These are phyloP conservation scores for Sceloporus tristichus DNA, from an alignment of 2,113 vertebrate genomes.

Conservation along the genomic window DNA sequence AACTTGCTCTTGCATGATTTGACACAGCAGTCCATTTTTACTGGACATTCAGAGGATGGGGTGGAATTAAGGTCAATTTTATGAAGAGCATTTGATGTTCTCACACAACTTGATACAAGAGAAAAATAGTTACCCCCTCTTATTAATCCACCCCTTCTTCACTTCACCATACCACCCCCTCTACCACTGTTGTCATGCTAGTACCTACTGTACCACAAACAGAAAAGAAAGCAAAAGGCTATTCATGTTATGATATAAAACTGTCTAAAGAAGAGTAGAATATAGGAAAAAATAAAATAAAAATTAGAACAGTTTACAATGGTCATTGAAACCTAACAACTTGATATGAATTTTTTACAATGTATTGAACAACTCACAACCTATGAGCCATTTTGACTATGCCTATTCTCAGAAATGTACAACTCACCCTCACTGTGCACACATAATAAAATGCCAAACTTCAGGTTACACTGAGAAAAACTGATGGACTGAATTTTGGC, in stretches of 20 bases:
- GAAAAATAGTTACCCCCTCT: no score
- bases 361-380: background rate
- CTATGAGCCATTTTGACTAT: background rate
- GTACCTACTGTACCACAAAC: background rate
- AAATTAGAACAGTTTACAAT: background rate
- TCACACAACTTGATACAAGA: no score
- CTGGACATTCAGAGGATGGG: no score
- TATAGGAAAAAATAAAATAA: background rate
- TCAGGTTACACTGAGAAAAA: background rate
- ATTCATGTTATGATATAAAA: background rate
- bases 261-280: no score
- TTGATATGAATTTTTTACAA: background rate
- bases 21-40: no score
- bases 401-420: background rate
- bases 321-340: background rate
- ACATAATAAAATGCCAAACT: background rate
- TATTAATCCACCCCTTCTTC: no score
- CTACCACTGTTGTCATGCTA: background rate
- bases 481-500: no score
- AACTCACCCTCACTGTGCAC: background rate
- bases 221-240: background rate
- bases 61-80: no score
- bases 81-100: no score
- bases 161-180: no score
- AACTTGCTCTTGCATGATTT: no score